Percentiles rank a stretch among this genome's conserved stretches.
These are phyloP conservation scores for Sesia bembeciformis DNA, from an alignment of 2,888 invertebrate genomes.

Conservation along the genomic window DNA sequence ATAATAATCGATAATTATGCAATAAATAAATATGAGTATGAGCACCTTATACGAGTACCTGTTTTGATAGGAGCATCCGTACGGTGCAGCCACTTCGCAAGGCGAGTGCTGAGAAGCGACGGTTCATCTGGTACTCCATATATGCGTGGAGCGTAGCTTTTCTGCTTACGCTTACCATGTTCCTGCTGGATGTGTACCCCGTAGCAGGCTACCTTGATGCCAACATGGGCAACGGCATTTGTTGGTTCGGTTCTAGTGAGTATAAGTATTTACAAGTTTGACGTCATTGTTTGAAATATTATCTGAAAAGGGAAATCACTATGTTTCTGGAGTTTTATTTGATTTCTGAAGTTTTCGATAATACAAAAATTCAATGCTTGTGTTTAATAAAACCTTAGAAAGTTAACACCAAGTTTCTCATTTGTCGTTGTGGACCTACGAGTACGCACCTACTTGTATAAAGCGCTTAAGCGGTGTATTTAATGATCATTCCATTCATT, in stretches of 20 bases:
- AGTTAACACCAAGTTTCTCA: no score
- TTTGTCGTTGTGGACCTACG: no score
- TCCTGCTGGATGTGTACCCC: slow-evolving; percentile 68
- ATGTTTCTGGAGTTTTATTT: no score
- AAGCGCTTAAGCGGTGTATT: no score
- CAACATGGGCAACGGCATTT: slow-evolving; percentile 74
- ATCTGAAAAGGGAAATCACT: neutral
- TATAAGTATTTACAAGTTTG: slow-evolving; percentile 6
- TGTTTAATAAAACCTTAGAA: no score
- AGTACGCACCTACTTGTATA: no score
- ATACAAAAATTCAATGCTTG: no score
- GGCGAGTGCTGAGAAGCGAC: slow-evolving; percentile 60
- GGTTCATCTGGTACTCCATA: slow-evolving; percentile 78
- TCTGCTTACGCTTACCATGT: slow-evolving; percentile 68
- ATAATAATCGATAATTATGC: no score
- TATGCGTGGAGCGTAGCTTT: slow-evolving; percentile 82
- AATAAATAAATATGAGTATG: no score
- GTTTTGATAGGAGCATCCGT: slow-evolving; percentile 52
- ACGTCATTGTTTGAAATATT: neutral
- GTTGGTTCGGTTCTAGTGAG: slow-evolving; percentile 80
- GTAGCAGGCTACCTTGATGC: slow-evolving; percentile 62
- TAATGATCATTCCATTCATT: no score
- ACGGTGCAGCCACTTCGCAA: slow-evolving; percentile 59
- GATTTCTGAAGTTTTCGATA: no score
- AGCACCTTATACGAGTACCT: neutral